Base-by-base conservation (phyloP, 2,797 vertebrate genomes). In the Decapterus maruadsi region DNA sequence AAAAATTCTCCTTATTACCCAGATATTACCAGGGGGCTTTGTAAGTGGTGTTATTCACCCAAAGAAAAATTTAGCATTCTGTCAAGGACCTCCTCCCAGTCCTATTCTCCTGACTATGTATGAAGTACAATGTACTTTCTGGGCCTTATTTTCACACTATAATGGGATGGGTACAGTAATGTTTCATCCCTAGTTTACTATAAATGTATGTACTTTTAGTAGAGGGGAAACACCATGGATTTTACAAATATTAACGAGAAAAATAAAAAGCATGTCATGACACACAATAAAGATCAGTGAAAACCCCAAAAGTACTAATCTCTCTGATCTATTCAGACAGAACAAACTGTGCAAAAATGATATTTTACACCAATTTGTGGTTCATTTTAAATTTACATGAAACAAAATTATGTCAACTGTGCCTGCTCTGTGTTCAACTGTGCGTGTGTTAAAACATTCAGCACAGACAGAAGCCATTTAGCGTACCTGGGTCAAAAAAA, bases 11-110 rank as follows among this genome's bases (percentile, higher is more conserved):
- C 42, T 43, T 60, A 70, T 71, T 66, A 77, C 19, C 48, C 40
- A 20, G 61, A 78, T 72, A 75, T 34, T 51, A 66, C 58, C 59
- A 51, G 29, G 76, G 40, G 54, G 54, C 20, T 75, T 60, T 26
- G 8, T 8, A 5, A 29, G 1, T 63, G 22, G 26, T 2, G 45
- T 48, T 77, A 62, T 58, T 78, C 40, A 43, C 43, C 38, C 22
- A 67, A 56, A 75, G 38, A 75, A 62, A 65, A 5, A 40, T 45
- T 3, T 80, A 58, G 53, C 10, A 26, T 50, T 69, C 53, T 61
- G 40, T 79, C 36, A 67, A 48, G 22, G 57, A 68, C 45, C 62
- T 65, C 38, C 54, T 73, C 50, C 31, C 13, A 34, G n/a, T 36
- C 14, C 17, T 58, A 53, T 60, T 79, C 17, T 50, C 56, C 61